These are phyloP conservation scores for Thaumetopoea pityocampa DNA, from an alignment of 1,140 invertebrate species.

Conservation along the genomic window DNA sequence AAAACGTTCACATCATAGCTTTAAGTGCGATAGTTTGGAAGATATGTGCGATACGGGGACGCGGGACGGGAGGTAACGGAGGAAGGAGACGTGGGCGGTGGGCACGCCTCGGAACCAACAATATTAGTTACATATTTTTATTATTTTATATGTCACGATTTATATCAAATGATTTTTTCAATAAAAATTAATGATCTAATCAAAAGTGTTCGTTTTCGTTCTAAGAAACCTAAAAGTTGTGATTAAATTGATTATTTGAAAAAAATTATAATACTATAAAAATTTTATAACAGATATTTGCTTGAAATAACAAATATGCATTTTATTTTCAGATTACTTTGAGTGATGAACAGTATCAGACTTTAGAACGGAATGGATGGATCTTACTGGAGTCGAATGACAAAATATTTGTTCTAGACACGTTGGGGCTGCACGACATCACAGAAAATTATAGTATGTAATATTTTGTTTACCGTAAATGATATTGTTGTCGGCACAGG, in stretches of 20 bases:
- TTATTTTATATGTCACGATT: background rate
- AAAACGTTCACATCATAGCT: too few species aligned
- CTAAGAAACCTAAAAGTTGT: too few species aligned
- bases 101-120: too few species aligned
- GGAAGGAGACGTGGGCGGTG: too few species aligned
- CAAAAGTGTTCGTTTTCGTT: constrained; percentile 3
- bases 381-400: constrained; percentile 55
- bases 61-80: too few species aligned
- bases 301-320: background rate
- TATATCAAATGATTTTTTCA: background rate
- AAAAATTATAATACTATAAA: too few species aligned
- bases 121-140: background rate
- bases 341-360: constrained; percentile 56
- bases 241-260: too few species aligned
- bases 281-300: too few species aligned
- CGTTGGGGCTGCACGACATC: constrained; percentile 56
- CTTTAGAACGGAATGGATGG: constrained; percentile 58
- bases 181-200: background rate
- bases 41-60: too few species aligned
- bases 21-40: too few species aligned
- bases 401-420: constrained; percentile 57
- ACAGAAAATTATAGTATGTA: constrained; percentile 52
- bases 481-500: background rate
- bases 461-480: constrained; percentile 9
- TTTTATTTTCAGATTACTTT: constrained; percentile 50